Percentiles rank a stretch among this genome's conserved stretches.
These are phyloP conservation scores for Taxidea taxus DNA, from an alignment of 2,113 vertebrate species.

Conservation along the genomic window DNA sequence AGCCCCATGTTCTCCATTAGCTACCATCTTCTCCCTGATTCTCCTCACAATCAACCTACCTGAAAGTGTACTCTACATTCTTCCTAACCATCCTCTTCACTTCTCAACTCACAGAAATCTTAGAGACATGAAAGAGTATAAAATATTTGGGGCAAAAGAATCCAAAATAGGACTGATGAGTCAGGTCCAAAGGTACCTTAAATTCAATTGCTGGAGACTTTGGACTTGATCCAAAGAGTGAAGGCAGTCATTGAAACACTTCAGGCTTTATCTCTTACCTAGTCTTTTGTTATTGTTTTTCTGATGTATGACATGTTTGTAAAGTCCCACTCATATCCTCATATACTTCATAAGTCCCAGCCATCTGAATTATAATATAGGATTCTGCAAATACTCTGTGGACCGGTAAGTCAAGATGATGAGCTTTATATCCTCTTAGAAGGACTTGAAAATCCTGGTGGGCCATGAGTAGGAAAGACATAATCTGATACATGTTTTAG, in stretches of 20 bases:
- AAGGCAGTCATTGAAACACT: background rate
- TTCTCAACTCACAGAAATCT: background rate
- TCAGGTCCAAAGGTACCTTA: background rate
- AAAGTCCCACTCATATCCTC: background rate
- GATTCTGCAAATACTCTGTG: background rate
- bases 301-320: background rate
- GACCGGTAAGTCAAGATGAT: background rate
- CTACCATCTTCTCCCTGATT: background rate
- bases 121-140: background rate
- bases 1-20: background rate
- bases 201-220: background rate
- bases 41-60: background rate
- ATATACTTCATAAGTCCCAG: background rate
- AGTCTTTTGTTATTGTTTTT: background rate
- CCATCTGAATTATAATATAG: background rate
- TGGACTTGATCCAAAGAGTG: background rate
- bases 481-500: background rate
- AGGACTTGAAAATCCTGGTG: constrained; percentile 2
- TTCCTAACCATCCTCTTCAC: background rate
- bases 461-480: background rate
- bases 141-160: background rate
- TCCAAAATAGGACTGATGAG: background rate
- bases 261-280: background rate
- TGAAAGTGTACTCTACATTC: background rate
- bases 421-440: background rate